A percentile compares a stretch with the other conserved stretches of the same genome.
Evolutionary conservation across 2,888 invertebrate genomes (phyloP).

Genomic region (Caenorhabditis sp.): DNA sequence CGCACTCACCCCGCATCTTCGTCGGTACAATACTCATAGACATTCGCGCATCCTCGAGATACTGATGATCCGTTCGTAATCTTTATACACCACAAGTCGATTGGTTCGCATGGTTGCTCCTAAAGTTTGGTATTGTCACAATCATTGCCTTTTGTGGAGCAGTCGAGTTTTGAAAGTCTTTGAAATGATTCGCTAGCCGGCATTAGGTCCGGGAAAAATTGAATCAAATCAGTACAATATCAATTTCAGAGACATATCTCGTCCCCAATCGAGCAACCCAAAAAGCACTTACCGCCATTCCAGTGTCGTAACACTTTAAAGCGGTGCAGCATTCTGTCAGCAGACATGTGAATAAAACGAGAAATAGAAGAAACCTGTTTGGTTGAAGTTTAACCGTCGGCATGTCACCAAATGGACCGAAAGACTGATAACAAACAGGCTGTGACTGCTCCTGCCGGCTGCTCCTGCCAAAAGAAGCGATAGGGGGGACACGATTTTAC

Average conservation of each 20-base stretch:
- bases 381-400: background rate
- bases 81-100: slow-evolving; percentile 58
- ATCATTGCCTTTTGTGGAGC: no score
- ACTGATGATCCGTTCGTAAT: slow-evolving; percentile 33
- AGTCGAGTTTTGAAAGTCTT: no score
- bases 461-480: background rate
- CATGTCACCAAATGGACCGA: slow-evolving; percentile 31
- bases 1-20: slow-evolving; percentile 47
- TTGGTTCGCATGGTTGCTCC: slow-evolving; percentile 27
- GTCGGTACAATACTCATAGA: slow-evolving; percentile 48
- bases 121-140: no score
- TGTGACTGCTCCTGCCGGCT: no score
- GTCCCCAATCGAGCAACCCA: no score
- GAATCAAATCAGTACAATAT: no score
- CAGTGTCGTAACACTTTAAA: slow-evolving; percentile 23
- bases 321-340: background rate
- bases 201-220: no score
- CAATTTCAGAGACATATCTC: no score
- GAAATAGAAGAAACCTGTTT: background rate
- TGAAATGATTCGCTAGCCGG: no score
- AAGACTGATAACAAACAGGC: no score
- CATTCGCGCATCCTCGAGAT: slow-evolving; percentile 56
- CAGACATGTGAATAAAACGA: slow-evolving; percentile 21
- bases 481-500: slow-evolving; percentile 21
- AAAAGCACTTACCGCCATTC: slow-evolving; percentile 24